These are phyloP conservation scores for Rhamnusium bicolor DNA, from an alignment of 2,888 invertebrate genomes.

Conservation along the genomic window DNA sequence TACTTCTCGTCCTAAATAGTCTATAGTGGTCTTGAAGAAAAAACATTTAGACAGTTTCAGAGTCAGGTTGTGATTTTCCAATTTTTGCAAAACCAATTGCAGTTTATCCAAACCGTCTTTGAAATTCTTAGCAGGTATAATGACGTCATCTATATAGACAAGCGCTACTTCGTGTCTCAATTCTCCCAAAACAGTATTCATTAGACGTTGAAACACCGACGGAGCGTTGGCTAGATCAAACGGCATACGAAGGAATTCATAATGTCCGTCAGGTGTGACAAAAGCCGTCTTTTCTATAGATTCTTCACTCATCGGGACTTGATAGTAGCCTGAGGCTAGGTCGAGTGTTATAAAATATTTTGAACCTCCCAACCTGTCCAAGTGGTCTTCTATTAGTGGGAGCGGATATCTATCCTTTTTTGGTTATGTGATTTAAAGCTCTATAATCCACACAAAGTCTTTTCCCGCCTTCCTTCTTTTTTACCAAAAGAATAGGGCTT, in stretches of 20 bases:
- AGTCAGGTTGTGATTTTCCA: no score
- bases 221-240: neutral
- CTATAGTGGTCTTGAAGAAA: neutral
- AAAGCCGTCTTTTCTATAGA: no score
- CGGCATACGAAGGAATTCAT: no score
- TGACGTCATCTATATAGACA: neutral
- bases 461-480: neutral
- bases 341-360: neutral
- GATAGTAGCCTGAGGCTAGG: no score
- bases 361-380: neutral
- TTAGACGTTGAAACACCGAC: neutral
- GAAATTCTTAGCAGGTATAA: neutral
- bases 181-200: neutral
- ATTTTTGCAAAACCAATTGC: neutral
- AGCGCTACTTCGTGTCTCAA: neutral
- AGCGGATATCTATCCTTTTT: neutral
- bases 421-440: neutral
- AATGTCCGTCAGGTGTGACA: no score
- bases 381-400: no score
- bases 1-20: neutral
- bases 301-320: no score
- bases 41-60: neutral
- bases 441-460: neutral
- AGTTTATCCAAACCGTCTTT: neutral
- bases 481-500: neutral